Base-by-base conservation (phyloP, 2,888 invertebrate species). In the Willowsia nigromaculata region DNA sequence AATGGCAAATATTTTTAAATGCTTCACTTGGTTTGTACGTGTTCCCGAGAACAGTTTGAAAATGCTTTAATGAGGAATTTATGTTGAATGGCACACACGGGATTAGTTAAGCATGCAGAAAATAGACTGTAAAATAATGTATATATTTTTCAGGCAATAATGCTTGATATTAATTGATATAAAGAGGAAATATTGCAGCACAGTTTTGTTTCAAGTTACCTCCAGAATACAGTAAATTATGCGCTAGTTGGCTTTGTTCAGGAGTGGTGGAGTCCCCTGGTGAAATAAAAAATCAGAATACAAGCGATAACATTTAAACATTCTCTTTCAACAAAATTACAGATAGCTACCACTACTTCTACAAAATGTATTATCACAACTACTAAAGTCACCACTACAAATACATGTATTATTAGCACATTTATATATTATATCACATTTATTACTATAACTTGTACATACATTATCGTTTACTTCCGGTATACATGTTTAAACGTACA, bases 211-310 rank as follows among this genome's bases (percentile, higher is more conserved):
- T 80, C 37, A 33, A 90, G 93, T 93, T 94, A 95, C 95, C 95
- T 94, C 97, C 97, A 93, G 97, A 97, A 95, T 97, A 96, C 93
- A 98, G 95, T 95, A 97, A 96, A 95, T 97, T 97, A 95, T 97
- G 97, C 92, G 97, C 97, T 94, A 97, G 95, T 94, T 96, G 96
- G 78, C 96, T 96, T 94, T 97, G 97, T 94, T 97, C 97, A 93
- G 96, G 96, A 92, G 97, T 96, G 93, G 92, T 88, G 85, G 92
- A 85, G 76, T 87, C 88, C 87, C 92, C 92, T 92, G 91, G 86
- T 85, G 89, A 89, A 89, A 90, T 87, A 85, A 85, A 91, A 80
- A 76, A 76, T 71, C 62, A 81, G 74, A 87, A 76, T 87, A 68
- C 56, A 62, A 80, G 80, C 80, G 80, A 80, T 59, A 59, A 80